Evolutionary conservation across 2,113 vertebrate species (phyloP), one percentile per base, ranked within the genome.

Genomic region (Gymnobelideus leadbeateri): DNA sequence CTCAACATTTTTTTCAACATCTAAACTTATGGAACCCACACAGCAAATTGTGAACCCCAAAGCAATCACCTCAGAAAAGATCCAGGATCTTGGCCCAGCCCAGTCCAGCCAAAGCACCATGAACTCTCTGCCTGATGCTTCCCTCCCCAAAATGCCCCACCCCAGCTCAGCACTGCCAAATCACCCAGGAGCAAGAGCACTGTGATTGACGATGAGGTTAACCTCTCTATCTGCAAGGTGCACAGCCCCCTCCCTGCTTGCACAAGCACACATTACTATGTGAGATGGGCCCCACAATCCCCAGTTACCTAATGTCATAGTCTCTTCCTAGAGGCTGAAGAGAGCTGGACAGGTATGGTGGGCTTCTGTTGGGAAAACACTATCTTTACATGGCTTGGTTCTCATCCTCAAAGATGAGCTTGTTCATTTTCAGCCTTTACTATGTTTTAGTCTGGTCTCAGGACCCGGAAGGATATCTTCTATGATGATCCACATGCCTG

Each of bases 281-380:
- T 84, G 68, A 84, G 68, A 84, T 84, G 68, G 19, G 1, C n/a
- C 68, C n/a, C n/a, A 84, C 68, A 84, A 43, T 84, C 68, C 68
- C 68, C n/a, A 84, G 61, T 84, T 84, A 84, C 68, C 68, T 84
- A 84, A 84, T 84, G 68, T n/a, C 37, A 77, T 77, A 77, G 61
- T 43, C 68, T 84, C 68, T 84, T 84, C 68, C 68, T 84, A 84
- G 68, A 84, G 19, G n/a, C 19, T 84, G n/a, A 84, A 43, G 68
- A 77, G 37, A 84, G 68, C 0, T 84, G 68, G 68, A 84, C 19
- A 4, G 8, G 68, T 7, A 84, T 84, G n/a, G 16, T 43, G 68
- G 68, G n/a, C 68, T 43, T 84, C 68, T 43, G n/a, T 84, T 84
- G 43, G n/a, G 68, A 84, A 84, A 84, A n/a, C 19, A 43, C n/a